Evolutionary conservation across 2,113 vertebrate genomes (phyloP).

Genomic region (Herpetotheres cachinnans): DNA sequence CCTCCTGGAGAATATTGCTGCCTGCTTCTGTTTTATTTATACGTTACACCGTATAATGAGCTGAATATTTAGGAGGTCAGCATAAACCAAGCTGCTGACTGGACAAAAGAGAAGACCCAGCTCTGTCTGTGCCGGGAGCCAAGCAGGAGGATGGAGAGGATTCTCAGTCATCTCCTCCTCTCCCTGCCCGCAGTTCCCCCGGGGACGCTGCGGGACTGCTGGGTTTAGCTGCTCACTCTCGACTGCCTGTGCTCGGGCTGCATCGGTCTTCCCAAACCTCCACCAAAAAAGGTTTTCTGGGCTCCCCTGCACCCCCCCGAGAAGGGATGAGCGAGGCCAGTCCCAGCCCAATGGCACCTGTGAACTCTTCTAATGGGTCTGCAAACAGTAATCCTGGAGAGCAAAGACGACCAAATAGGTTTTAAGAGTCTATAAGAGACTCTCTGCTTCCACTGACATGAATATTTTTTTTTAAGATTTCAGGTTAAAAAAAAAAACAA

Average conservation of each 20-base stretch:
- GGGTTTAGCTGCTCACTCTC: background rate
- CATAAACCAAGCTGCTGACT: conserved; percentile 70
- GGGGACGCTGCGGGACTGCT: background rate
- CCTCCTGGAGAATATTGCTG: conserved; percentile 63
- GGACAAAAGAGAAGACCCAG: conserved; percentile 40
- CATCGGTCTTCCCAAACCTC: background rate
- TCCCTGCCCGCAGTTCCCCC: background rate
- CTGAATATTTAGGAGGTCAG: conserved; percentile 71
- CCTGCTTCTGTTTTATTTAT: conserved; percentile 71
- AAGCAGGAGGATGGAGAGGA: background rate
- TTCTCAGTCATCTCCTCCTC: background rate
- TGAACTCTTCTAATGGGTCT: background rate
- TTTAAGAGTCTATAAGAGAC: background rate
- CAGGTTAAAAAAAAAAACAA: background rate
- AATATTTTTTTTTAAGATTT: background rate
- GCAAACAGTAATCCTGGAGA: background rate
- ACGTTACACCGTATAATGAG: conserved; percentile 50
- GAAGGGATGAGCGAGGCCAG: background rate
- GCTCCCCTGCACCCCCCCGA: background rate
- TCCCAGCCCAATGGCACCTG: background rate
- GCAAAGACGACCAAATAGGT: background rate
- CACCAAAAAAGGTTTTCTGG: background rate
- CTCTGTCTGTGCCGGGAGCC: background rate
- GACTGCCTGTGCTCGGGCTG: background rate
- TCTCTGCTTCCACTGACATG: background rate